Percentiles rank a stretch among this genome's conserved stretches.
phyloP scores from a whole-genome alignment of 2,888 invertebrate genomes.

The Lysandra coridon region DNA sequence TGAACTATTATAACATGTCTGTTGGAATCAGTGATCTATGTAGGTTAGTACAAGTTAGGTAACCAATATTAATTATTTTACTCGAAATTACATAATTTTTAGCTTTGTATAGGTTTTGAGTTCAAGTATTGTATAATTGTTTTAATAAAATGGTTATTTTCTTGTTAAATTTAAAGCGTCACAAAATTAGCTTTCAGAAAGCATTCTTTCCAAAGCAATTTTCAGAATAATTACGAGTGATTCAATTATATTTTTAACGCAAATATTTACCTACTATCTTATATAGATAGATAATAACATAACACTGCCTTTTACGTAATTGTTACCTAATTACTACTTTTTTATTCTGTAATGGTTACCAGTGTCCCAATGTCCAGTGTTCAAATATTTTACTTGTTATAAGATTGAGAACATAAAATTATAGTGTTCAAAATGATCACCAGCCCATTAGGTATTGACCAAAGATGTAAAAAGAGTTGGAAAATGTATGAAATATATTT shows the following conservation, averaged over 20 bases:
- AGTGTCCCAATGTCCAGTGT: slow-evolving; percentile 47
- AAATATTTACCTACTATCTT: background rate
- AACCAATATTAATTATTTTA: slow-evolving; percentile 21
- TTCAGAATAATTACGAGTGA: background rate
- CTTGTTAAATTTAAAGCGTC: background rate
- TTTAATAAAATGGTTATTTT: background rate
- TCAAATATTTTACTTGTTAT: slow-evolving; percentile 42
- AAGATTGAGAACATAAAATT: slow-evolving; percentile 42
- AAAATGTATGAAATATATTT: slow-evolving; percentile 53
- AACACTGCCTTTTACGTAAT: slow-evolving; percentile 2
- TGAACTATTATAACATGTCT: background rate
- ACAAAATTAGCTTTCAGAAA: background rate
- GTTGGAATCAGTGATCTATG: slow-evolving; percentile 24
- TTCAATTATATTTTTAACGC: background rate
- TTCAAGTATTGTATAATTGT: background rate
- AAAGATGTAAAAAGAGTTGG: slow-evolving; percentile 78
- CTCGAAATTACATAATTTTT: background rate
- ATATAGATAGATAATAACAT: background rate
- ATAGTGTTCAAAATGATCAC: slow-evolving; percentile 60
- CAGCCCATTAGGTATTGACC: slow-evolving; percentile 75
- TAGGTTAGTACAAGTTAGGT: slow-evolving; percentile 31
- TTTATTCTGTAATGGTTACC: slow-evolving; percentile 46
- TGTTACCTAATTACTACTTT: slow-evolving; percentile 20
- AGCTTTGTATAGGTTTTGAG: background rate
- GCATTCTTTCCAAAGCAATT: background rate